These are phyloP conservation scores for Litoditis marina DNA, from an alignment of 2,888 invertebrate species.

Conservation along the genomic window DNA sequence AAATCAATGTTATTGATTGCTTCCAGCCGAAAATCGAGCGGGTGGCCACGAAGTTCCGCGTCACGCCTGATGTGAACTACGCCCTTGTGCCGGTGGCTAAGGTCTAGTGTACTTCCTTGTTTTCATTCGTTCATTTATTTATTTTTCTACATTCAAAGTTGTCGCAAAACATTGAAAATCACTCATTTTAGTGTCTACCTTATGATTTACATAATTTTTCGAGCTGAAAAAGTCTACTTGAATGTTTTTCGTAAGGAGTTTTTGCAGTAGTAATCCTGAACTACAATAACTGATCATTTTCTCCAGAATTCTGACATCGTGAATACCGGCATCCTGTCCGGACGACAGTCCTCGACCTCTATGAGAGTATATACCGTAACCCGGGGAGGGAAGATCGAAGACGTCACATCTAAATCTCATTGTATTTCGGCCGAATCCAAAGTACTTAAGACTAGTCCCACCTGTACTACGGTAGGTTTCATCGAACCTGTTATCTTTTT, in stretches of 20 bases:
- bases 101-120: too few relatives aligned
- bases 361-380: slow-evolving; percentile 48
- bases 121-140: too few relatives aligned
- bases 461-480: slow-evolving; percentile 52
- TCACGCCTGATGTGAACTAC: slow-evolving; percentile 30
- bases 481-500: not conserved
- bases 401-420: slow-evolving; percentile 52
- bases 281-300: too few relatives aligned
- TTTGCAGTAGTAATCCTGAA: too few relatives aligned
- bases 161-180: too few relatives aligned
- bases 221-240: too few relatives aligned
- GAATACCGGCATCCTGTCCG: slow-evolving; percentile 55
- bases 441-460: slow-evolving; percentile 56
- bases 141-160: slow-evolving; percentile 17
- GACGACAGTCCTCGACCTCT: slow-evolving; percentile 42
- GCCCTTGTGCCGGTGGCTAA: slow-evolving; percentile 26
- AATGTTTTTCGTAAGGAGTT: too few relatives aligned
- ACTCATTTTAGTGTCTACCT: too few relatives aligned
- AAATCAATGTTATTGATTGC: too few relatives aligned
- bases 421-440: slow-evolving; percentile 52
- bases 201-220: too few relatives aligned
- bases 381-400: slow-evolving; percentile 31
- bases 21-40: slow-evolving; percentile 17
- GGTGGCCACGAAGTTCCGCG: slow-evolving; percentile 41
- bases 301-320: slow-evolving; percentile 46